Base-by-base conservation (phyloP, 2,113 vertebrate species). In the Elephantulus edwardii region DNA sequence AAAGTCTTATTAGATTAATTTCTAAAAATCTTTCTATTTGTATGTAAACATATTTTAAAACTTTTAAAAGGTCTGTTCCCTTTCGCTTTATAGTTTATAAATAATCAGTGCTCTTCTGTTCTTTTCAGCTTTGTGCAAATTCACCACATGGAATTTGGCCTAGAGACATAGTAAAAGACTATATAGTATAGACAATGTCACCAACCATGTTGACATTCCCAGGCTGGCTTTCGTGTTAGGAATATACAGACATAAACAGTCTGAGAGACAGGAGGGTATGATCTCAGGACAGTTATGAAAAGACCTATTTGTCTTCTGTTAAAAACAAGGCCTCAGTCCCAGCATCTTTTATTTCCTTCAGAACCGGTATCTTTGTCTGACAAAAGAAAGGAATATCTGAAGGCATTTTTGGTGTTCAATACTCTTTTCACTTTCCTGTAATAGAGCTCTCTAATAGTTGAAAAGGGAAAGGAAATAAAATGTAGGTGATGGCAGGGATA, bases 391-490 rank as follows among this genome's bases (percentile, higher is more conserved):
- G 7, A 48, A 54, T 82, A 62, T 70, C 58, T 66, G 16, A 48
- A 86, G 48, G n/a, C 38, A 35, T 20, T 84, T 90, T 64, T 72
- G 33, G 48, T 35, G 4, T 40, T 87, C 33, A 6, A 13, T 64
- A n/a, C 54, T 84, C n/a, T 50, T 90, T 88, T 88, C 30, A 74
- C 84, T 83, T 88, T 56, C 71, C 35, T 60, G 44, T 54, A 42
- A 64, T 78, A 83, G 84, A 93, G 75, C 40, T 78, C 78, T 70
- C 35, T 66, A 82, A 89, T 64, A 38, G 58, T 44, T 66, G 70
- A 56, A 91, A 85, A 91, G 81, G 77, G 62, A 89, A 79, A 78
- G 38, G 56, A 70, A 89, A 75, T 92, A 79, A 84, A 88, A 71
- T 66, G 44, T 91, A 44, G 56, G 14, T 71, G 88, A 89, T 22